Percentiles rank a stretch among this genome's conserved stretches.
Evolutionary conservation across 37 sponge, comb jelly and placozoan species (phyloP).

Genomic region (Amphimedon queenslandica): DNA sequence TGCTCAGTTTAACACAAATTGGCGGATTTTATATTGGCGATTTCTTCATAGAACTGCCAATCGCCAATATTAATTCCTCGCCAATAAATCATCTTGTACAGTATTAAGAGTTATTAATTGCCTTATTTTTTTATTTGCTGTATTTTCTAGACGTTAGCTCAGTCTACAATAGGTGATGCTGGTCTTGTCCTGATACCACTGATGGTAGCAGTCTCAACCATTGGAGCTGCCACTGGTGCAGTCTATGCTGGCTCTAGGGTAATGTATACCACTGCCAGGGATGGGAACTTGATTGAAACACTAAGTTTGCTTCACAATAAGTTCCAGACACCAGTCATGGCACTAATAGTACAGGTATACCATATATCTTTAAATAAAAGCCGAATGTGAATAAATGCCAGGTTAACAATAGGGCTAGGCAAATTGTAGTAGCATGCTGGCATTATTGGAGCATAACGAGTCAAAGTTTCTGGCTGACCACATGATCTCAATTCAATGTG

Average conservation of each 20-base stretch:
- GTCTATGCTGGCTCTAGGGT: conserved; percentile 35
- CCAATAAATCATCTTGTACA: too few relatives aligned
- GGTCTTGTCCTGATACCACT: conserved; percentile 67
- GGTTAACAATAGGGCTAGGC: too few relatives aligned
- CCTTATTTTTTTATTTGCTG: not conserved
- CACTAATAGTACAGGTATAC: conserved; percentile 42
- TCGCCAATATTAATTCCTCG: too few relatives aligned
- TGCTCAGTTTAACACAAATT: too few relatives aligned
- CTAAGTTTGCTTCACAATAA: conserved; percentile 59
- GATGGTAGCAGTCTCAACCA: conserved; percentile 55
- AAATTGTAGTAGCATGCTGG: too few relatives aligned
- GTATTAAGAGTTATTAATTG: not conserved
- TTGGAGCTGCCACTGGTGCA: conserved; percentile 55
- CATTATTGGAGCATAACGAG: too few relatives aligned
- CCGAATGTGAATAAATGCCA: too few relatives aligned
- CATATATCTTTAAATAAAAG: too few relatives aligned
- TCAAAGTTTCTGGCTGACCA: too few relatives aligned
- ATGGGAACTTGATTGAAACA: conserved; percentile 32
- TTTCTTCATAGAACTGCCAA: too few relatives aligned
- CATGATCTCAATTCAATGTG: too few relatives aligned
- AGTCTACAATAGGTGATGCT: conserved; percentile 30
- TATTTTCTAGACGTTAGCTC: conserved; percentile 46
- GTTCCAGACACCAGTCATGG: conserved; percentile 34
- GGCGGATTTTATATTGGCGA: too few relatives aligned
- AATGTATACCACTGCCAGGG: conserved; percentile 47